Evolutionary conservation across 2,113 vertebrate species (phyloP), one percentile per base, ranked within the genome.

Genomic region (Pipa parva): DNA sequence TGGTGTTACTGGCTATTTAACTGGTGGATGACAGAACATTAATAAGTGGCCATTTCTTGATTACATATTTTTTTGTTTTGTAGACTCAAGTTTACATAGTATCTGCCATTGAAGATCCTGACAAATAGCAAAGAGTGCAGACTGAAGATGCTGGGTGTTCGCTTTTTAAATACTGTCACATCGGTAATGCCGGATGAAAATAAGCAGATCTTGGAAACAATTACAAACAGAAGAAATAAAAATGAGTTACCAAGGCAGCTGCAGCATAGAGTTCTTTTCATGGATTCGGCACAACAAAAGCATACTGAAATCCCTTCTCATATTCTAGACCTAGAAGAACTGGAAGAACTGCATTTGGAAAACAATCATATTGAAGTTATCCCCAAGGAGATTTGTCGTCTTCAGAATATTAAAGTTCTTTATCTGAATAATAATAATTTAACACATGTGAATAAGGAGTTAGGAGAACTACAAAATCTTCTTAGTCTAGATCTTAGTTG

Each of bases 311-410:
- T 88, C 22, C 81, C 76, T 0, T 1, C 3, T 1, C 59, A 57
- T 5, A 28, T 87, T 50, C 71, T 82, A 11, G 59, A 72, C 4
- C 57, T 85, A 28, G 61, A 74, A 36, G 73, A 87, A n/a, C 59
- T 89, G 36, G 83, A 90, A 72, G 81, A 87, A 58, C 25, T 81
- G 8, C 84, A 89, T 45, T 22, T 84, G 64, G 87, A 85, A 60
- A 78, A 77, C 5, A 89, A 85, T 42, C 63, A 3, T 5, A 79
- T 81, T 28, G 36, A 52, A 51, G 74, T 63, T 17, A 80, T 86
- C 12, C 78, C 83, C 9, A 13, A 2, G 21, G 75, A 55, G 0
- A 83, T 86, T n/a, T 28, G 60, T 25, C 5, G 0, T 5, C 74
- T 85, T 37, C 66, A 45, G 29, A 75, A 81, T 1, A 0, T 77